Base-by-base conservation (phyloP, 1,140 invertebrate species). In the Heliconius hermathena region DNA sequence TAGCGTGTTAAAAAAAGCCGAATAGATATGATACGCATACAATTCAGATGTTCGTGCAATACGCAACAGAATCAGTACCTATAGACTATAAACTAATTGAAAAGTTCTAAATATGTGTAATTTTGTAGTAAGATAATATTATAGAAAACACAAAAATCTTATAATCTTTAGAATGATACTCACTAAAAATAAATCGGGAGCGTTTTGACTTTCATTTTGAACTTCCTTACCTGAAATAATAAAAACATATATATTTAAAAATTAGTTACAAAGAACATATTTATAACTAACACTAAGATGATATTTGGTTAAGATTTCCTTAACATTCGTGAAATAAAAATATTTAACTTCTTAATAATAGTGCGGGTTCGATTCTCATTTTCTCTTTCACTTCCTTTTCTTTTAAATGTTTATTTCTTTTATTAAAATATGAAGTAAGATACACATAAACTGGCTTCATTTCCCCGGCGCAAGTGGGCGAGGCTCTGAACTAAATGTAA, bases 401-500 rank as follows among this genome's bases (percentile, higher is more conserved):
- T 8, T 54, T n/a, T 36, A 36, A 36, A 8, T 20, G 18, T 8
- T 20, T 20, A 8, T 54, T 8, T 54, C 52, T 54, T 2, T 20
- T 54, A 54, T 8, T n/a, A 54, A 54, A 57, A 57, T 22, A 57
- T 57, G 8, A 57, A 57, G 8, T 4, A 57, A 57, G 20, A 57
- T 22, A 22, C 20, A 20, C 18, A 73, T 77, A 77, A 76, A 81
- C 75, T 16, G 46, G 75, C 74, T 54, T 74, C 75, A 81, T 81
- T 77, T 81, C 79, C 52, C 79, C 74, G 54, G 18, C 52, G 66
- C 74, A 70, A 52, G 75, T 81, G 79, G 79, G 79, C 75, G 79
- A 74, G 79, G 79, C 74, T 72, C 72, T 41, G 52, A 38, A 36
- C 71, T 81, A 77, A 81, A 77, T 77, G 74, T 71, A 49, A 60